Percentiles rank a stretch among this genome's conserved stretches.
Conservation (phyloP, 2,888 invertebrate species). For the Parnassius glacialis region DNA sequence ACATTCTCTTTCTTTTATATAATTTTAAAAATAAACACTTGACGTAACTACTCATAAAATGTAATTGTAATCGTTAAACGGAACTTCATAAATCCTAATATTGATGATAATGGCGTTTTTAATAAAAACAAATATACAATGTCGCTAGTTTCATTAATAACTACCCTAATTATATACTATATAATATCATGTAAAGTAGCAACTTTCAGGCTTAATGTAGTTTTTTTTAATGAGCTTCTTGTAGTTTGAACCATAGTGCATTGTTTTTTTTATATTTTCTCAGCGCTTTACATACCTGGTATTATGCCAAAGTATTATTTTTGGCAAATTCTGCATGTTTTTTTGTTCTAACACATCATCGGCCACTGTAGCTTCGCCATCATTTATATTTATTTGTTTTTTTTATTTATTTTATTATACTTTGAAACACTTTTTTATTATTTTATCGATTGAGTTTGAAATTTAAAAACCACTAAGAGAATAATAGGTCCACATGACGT, state of each 20-base stretch:
- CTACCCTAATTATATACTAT: constrained; percentile 29
- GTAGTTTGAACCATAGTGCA: constrained; percentile 32
- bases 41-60: constrained; percentile 78
- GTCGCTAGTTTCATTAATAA: constrained; percentile 69
- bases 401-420: constrained; percentile 56
- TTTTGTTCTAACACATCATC: constrained; percentile 66
- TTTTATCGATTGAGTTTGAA: constrained; percentile 35
- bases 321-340: constrained; percentile 64
- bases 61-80: constrained; percentile 79
- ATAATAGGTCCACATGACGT: constrained; percentile 40
- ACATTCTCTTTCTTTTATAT: constrained; percentile 66
- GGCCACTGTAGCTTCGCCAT: constrained; percentile 78
- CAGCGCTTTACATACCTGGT: constrained; percentile 32
- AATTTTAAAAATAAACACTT: constrained; percentile 71
- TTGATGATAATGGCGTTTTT: constrained; percentile 81
- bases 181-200: constrained; percentile 18
- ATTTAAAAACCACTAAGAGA: constrained; percentile 33
- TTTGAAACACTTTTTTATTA: constrained; percentile 58
- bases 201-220: constrained; percentile 35
- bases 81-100: constrained; percentile 81
- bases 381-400: constrained; percentile 56
- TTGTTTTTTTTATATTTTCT: constrained; percentile 27
- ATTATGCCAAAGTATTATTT: constrained; percentile 36
- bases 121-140: constrained; percentile 79
- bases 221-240: constrained; percentile 35